Conservation (phyloP, 2,113 vertebrate species). For the Scatophagus argus region DNA sequence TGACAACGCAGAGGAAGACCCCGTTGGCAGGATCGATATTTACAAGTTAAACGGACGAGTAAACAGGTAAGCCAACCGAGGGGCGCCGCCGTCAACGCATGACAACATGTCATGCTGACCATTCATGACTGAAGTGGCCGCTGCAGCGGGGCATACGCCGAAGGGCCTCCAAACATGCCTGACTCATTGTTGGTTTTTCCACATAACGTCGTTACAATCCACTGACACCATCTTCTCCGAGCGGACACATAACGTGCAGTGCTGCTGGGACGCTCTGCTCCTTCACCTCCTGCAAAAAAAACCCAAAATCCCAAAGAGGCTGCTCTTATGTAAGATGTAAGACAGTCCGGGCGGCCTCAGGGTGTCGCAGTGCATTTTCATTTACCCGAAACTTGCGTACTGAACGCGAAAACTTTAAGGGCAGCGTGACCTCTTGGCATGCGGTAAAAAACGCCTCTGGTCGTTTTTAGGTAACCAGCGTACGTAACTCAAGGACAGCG, state of each 20-base stretch:
- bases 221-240: slow-evolving; percentile 26
- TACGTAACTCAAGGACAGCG: rapidly evolving
- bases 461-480: rapidly evolving
- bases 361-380: slow-evolving; percentile 36
- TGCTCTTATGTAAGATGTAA: slow-evolving; percentile 66
- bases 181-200: slow-evolving; percentile 56
- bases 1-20: slow-evolving; percentile 26
- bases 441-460: rapidly evolving
- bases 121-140: slow-evolving; percentile 16
- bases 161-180: slow-evolving; percentile 50
- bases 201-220: slow-evolving; percentile 22
- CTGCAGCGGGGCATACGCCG: slow-evolving; percentile 43
- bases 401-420: slow-evolving; percentile 9
- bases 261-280: slow-evolving; percentile 30
- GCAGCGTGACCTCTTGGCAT: slow-evolving; percentile 1
- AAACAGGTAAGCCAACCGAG: slow-evolving; percentile 49
- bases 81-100: slow-evolving; percentile 25
- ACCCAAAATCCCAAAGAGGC: too few relatives aligned
- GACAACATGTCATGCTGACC: slow-evolving; percentile 45
- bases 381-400: slow-evolving; percentile 6
- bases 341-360: background rate
- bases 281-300: slow-evolving; percentile 43
- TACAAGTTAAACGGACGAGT: slow-evolving; percentile 23
- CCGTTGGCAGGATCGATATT: slow-evolving; percentile 27
- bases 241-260: background rate